A percentile compares a stretch with the other conserved stretches of the same genome.
Evolutionary conservation across 2,797 vertebrate species (phyloP).

Genomic region (Chrysocyon brachyurus): DNA sequence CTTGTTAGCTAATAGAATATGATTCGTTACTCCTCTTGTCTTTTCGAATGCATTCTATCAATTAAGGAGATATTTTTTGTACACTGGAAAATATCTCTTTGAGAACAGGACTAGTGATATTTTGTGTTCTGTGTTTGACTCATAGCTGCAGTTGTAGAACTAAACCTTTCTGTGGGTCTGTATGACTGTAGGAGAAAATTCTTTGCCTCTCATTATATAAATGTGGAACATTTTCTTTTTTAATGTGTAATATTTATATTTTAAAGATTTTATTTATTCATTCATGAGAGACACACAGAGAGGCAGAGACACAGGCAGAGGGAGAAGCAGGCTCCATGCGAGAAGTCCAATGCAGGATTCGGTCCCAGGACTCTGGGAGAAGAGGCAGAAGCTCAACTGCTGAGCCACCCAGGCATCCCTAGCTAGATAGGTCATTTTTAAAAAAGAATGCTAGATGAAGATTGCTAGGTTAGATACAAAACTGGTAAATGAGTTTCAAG

Average conservation of each 20-base stretch:
- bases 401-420: too few relatives aligned
- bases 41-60: background rate
- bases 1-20: background rate
- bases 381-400: too few relatives aligned
- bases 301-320: too few relatives aligned
- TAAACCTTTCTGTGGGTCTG: background rate
- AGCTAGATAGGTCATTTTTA: too few relatives aligned
- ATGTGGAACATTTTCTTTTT: constrained; percentile 1
- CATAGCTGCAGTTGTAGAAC: background rate
- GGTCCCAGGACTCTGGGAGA: too few relatives aligned
- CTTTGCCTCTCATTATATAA: background rate
- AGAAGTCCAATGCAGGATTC: too few relatives aligned
- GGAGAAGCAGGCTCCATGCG: too few relatives aligned
- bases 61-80: background rate
- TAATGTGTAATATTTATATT: background rate
- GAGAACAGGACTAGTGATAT: background rate
- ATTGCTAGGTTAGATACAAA: background rate
- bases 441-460: constrained; percentile 1
- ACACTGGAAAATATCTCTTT: background rate
- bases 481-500: background rate
- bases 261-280: too few relatives aligned
- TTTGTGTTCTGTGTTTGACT: constrained; percentile 16
- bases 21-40: background rate
- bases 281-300: too few relatives aligned
- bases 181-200: constrained; percentile 6